Base-by-base conservation (phyloP, 1,140 invertebrate species). In the Drosophila azteca region DNA sequence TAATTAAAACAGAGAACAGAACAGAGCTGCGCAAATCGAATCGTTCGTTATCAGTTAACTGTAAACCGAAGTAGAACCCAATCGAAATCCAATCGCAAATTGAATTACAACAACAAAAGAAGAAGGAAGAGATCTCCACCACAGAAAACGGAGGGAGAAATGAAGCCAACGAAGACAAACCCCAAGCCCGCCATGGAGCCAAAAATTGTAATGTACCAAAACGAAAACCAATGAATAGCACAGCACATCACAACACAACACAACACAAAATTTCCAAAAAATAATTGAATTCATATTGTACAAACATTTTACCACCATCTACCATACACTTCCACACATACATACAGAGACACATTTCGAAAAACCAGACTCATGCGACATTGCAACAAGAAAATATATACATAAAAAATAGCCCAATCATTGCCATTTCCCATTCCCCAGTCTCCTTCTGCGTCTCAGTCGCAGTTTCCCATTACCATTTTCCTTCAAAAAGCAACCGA, bases 131-230 rank as follows among this genome's bases (percentile, higher is more conserved):
- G 41, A 26, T 26, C 24, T 4, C 24, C 24, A 4, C 24, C 5
- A n/a, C 55, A 3, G 0, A 5, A 13, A 39, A 39, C 11, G 35
- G 11, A 4, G 35, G 7, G 43, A 13, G 35, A 50, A 65, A 85
- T 85, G 82, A 87, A 87, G 80, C 67, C 82, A 64, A 75, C 82
- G 57, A 87, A 82, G 75, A 59, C 73, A 22, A 60, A 29, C 29
- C 59, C 43, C 67, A 84, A 84, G 74, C 53, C 80, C 50, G 80
- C 52, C 72, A 70, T 88, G 82, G 82, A 87, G 51, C 79, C 83
- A 11, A 87, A 87, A 87, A 87, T 87, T 87, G 82, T 87, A 87
- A 87, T 88, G 82, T 87, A 87, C 83, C 70, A 70, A 77, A 75
- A 66, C 46, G 45, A 55, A 22, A 72, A 58, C 11, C 35, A 39